phyloP scores from a whole-genome alignment of 2,113 vertebrate genomes.

The Alectura lathami region DNA sequence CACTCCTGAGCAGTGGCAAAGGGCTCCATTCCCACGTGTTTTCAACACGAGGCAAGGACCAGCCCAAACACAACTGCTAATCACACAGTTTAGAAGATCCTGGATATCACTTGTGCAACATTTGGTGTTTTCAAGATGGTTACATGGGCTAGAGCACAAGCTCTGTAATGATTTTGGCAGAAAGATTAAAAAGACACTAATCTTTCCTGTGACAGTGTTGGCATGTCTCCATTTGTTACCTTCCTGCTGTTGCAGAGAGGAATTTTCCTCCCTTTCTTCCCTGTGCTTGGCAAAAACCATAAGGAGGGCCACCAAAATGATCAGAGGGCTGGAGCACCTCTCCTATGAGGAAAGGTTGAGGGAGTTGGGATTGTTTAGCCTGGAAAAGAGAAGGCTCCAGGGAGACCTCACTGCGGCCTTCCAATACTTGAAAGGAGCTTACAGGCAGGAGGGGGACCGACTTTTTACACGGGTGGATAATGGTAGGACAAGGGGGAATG shows the following conservation, averaged over 20 bases:
- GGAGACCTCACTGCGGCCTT: no score
- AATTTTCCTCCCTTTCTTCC: background rate
- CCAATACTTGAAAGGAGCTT: no score
- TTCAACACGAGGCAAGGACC: background rate
- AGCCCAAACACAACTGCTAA: rapidly evolving
- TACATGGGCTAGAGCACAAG: background rate
- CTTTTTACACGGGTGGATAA: no score
- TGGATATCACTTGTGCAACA: background rate
- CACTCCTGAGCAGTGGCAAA: background rate
- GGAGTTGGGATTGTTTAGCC: no score
- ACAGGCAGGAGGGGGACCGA: no score
- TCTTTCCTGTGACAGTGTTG: background rate
- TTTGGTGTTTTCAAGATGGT: background rate
- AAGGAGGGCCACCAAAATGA: no score
- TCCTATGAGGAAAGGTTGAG: no score
- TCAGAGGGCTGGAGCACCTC: no score
- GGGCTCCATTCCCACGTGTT: rapidly evolving
- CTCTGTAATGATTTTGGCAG: background rate
- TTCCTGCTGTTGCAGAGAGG: background rate
- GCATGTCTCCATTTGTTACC: background rate
- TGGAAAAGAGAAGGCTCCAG: no score
- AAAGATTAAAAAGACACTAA: background rate
- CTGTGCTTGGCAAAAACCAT: background rate
- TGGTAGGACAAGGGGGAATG: no score
- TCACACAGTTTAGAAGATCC: background rate